phyloP scores from a whole-genome alignment of 2,797 vertebrate genomes.

The Hoplostethus mediterraneus region DNA sequence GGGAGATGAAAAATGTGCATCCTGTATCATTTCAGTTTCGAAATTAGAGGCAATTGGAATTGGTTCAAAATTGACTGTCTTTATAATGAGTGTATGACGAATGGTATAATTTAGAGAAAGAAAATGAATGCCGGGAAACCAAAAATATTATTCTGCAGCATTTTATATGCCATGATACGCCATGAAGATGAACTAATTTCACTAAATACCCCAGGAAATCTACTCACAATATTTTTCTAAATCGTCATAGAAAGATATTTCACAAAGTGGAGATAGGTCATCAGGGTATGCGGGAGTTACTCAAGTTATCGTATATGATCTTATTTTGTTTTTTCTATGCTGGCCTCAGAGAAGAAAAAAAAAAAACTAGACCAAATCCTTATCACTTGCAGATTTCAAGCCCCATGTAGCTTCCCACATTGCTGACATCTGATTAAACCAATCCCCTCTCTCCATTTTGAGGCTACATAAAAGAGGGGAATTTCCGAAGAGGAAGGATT shows the following conservation, averaged over 20 bases:
- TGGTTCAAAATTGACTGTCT: conserved; percentile 84
- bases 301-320: conserved; percentile 32
- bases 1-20: conserved; percentile 80
- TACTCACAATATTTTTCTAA: conserved; percentile 60
- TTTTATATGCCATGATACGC: conserved; percentile 77
- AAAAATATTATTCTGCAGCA: conserved; percentile 78
- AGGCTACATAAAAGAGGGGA: conserved; percentile 75
- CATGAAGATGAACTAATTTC: conserved; percentile 80
- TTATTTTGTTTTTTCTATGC: conserved; percentile 20
- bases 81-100: conserved; percentile 85
- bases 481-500: conserved; percentile 84
- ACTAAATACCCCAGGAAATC: conserved; percentile 77
- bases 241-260: conserved; percentile 33
- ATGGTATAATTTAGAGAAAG: conserved; percentile 83
- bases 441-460: conserved; percentile 47
- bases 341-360: conserved; percentile 12
- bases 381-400: conserved; percentile 41
- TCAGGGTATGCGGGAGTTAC: conserved; percentile 16
- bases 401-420: conserved; percentile 35
- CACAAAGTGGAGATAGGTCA: conserved; percentile 39
- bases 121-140: conserved; percentile 82
- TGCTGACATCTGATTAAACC: conserved; percentile 55
- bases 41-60: conserved; percentile 83
- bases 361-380: conserved; percentile 37
- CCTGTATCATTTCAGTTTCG: conserved; percentile 77